Conservation (phyloP, 2,888 invertebrate species). For the Ophioninae sp. region DNA sequence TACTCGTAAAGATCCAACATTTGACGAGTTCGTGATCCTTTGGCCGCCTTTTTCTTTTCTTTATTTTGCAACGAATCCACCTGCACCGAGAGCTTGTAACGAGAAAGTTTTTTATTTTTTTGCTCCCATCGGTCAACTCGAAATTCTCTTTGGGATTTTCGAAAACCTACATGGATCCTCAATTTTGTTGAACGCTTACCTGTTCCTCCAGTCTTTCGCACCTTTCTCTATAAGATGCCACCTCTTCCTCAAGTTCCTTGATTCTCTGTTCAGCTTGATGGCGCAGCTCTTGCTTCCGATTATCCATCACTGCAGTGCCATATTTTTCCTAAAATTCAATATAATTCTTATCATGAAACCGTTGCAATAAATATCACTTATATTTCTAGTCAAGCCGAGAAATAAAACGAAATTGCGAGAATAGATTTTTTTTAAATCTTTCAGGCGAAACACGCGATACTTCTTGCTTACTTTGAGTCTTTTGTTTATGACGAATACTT, state of each 20-base stretch:
- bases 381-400: no score
- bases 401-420: no score
- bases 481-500: slow-evolving; percentile 92
- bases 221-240: slow-evolving; percentile 69
- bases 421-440: not conserved
- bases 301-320: slow-evolving; percentile 70
- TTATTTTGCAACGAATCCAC: not conserved
- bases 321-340: slow-evolving; percentile 72
- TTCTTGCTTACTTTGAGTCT: slow-evolving; percentile 85
- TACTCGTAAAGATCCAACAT: slow-evolving; percentile 2
- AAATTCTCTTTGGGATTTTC: not conserved
- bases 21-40: not conserved
- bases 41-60: slow-evolving; percentile 27
- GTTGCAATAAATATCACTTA: no score
- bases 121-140: not conserved
- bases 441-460: not conserved
- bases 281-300: slow-evolving; percentile 79
- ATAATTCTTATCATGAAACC: no score
- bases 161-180: not conserved
- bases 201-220: slow-evolving; percentile 63
- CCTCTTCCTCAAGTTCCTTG: slow-evolving; percentile 68
- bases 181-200: slow-evolving; percentile 20
- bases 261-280: slow-evolving; percentile 54
- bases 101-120: not conserved
- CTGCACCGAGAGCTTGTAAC: not conserved